Conservation (phyloP, 2,113 vertebrate species). For the Synodontis membranacea region DNA sequence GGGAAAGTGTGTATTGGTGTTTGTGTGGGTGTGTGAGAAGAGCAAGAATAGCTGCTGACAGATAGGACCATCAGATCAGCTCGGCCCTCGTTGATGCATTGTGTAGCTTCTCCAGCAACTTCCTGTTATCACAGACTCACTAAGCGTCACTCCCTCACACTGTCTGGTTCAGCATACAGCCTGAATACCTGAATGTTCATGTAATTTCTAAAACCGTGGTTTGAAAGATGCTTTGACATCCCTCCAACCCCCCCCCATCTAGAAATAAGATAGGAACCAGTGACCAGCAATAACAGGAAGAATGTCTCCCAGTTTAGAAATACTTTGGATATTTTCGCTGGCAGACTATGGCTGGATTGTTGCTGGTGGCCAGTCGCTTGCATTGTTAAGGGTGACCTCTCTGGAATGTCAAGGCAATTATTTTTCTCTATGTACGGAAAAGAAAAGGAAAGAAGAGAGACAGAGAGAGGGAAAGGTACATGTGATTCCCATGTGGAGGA, state of each 20-base stretch:
- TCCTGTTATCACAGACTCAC: slow-evolving; percentile 43
- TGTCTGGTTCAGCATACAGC: slow-evolving; percentile 18
- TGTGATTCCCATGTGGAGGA: slow-evolving; percentile 45
- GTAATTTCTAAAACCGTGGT: slow-evolving; percentile 43
- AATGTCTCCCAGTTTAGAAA: slow-evolving; percentile 54
- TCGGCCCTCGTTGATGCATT: slow-evolving; percentile 30
- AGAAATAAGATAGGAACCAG: slow-evolving; percentile 47
- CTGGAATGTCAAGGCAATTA: slow-evolving; percentile 54
- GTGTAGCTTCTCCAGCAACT: slow-evolving; percentile 41
- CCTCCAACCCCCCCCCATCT: slow-evolving; percentile 13
- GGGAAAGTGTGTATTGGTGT: slow-evolving; percentile 23
- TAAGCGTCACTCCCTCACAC: slow-evolving; percentile 25
- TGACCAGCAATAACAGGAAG: slow-evolving; percentile 57
- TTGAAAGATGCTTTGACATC: slow-evolving; percentile 40
- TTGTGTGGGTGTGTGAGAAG: slow-evolving; percentile 19
- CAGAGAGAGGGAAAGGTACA: slow-evolving; percentile 36
- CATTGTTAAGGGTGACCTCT: slow-evolving; percentile 54
- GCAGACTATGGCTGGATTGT: slow-evolving; percentile 30
- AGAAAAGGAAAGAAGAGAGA: slow-evolving; percentile 10
- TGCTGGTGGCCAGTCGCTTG: slow-evolving; percentile 41
- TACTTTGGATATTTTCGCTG: slow-evolving; percentile 44
- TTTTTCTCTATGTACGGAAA: slow-evolving; percentile 44
- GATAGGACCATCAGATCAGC: slow-evolving; percentile 35
- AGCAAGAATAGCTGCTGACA: slow-evolving; percentile 42
- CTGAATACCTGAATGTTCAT: slow-evolving; percentile 39